Evolutionary conservation across 2,888 invertebrate species (phyloP), one percentile per base, ranked within the genome.

Genomic region (Cosmorhoe ocellata): DNA sequence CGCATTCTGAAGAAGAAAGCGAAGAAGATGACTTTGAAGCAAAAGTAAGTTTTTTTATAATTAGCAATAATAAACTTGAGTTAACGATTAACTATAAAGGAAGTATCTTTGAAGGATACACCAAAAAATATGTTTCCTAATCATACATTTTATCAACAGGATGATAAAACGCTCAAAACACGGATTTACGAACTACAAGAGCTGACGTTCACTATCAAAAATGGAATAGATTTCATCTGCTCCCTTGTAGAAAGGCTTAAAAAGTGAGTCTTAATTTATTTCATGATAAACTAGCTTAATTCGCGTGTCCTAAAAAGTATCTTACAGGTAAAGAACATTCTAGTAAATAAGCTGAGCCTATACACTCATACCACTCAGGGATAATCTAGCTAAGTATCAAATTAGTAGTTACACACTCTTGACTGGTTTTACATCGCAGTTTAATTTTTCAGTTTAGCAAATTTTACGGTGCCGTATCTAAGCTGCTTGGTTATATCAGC

Each of bases 161-260:
- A 89, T 47, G 87, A 88, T 12, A 88, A 84, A 58, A 82, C 87
- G 6, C 73, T 90, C 38, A 86, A 84, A 66, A 79, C 72, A 14
- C 74, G 87, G 9, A 56, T 89, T 10, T 69, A 69, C 34, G 81
- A 79, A 54, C 76, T 90, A 0, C 88, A 90, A 68, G 90, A 90
- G 59, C 70, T 90, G 45, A 89, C 90, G 38, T 75, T 89, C n/a
- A 87, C 87, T 1, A 89, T 89, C 38, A 90, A 89, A 63, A 84
- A 84, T 51, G 78, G 83, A 27, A 89, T 90, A 37, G 89, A 90
- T 63, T 89, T 82, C 59, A 70, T 89, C 9, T 86, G 86, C 9
- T 82, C 89, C 1, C 63, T 87, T 12, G 55, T 85, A n/a, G 88
- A 90, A 58, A 83, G 83, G 55, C 51, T 89, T 34, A 81, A 77